Percentiles rank a stretch among this genome's conserved stretches.
Conservation (phyloP, 2,888 invertebrate genomes). For the Cepaea hortensis region DNA sequence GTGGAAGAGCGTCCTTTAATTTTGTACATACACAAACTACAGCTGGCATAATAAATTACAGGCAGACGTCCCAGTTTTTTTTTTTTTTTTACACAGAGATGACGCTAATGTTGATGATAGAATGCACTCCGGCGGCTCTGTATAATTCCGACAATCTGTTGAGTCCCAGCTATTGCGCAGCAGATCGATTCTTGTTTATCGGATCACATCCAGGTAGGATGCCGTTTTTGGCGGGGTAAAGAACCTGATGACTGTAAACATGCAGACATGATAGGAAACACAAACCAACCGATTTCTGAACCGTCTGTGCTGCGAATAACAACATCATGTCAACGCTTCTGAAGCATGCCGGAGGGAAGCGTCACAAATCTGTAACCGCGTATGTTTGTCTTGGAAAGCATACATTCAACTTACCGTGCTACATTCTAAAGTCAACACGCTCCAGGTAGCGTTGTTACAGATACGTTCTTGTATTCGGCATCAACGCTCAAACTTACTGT, state of each 20-base stretch:
- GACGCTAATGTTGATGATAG: not conserved
- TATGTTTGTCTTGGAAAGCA: no score
- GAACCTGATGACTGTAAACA: not conserved
- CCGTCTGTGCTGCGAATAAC: no score
- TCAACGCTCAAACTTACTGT: no score
- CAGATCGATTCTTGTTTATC: not conserved
- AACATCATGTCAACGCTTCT: no score
- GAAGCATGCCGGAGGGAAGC: no score
- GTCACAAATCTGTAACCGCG: no score
- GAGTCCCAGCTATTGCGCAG: not conserved
- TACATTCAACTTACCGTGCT: no score
- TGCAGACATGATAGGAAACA: not conserved
- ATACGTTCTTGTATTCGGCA: no score
- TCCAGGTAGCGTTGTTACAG: no score
- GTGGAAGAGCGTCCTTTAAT: not conserved
- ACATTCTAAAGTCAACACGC: no score
- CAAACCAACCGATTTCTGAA: no score
- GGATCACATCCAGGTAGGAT: not conserved
- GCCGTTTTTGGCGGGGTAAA: not conserved
- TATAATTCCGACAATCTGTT: not conserved
- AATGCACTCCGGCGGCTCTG: not conserved
- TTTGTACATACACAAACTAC: not conserved
- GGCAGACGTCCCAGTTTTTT: not conserved
- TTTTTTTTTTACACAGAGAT: not conserved
- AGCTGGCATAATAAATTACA: not conserved